Conservation (phyloP, 2,888 invertebrate species). For the Cacoxenus indagator region DNA sequence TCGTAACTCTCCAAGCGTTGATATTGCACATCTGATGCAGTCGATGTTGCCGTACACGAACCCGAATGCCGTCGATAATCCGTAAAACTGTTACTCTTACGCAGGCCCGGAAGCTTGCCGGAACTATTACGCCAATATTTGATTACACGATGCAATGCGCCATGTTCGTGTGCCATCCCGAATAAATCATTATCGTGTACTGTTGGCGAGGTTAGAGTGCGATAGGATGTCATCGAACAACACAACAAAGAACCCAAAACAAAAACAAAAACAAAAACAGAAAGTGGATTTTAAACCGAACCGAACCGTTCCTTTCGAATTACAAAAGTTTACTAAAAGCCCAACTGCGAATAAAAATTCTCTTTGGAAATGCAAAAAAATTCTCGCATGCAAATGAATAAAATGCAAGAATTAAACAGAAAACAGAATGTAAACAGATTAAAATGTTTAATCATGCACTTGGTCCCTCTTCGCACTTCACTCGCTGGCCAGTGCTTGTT, state of each 20-base stretch:
- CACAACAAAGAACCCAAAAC: too few relatives aligned
- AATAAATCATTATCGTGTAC: neutral
- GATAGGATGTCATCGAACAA: constrained; percentile 9
- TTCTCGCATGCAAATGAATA: neutral
- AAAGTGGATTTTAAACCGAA: neutral
- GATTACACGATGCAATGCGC: constrained; percentile 54
- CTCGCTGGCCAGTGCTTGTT: neutral
- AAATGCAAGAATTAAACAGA: neutral
- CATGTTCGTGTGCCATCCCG: constrained; percentile 26
- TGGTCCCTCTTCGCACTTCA: neutral
- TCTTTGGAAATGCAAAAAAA: neutral
- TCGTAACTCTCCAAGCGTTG: constrained; percentile 63
- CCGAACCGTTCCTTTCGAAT: neutral
- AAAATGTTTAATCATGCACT: neutral
- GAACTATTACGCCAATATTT: constrained; percentile 65
- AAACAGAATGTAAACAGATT: neutral
- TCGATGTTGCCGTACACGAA: neutral
- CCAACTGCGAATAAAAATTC: neutral
- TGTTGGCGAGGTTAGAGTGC: neutral
- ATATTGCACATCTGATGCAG: constrained; percentile 42
- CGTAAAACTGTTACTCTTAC: constrained; percentile 61
- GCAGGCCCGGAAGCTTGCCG: constrained; percentile 48
- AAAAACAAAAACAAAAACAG: neutral
- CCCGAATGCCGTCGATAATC: constrained; percentile 54
- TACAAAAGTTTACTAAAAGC: neutral